Evolutionary conservation across 2,113 vertebrate genomes (phyloP), one percentile per base, ranked within the genome.

Genomic region (Cynocephalus volans): DNA sequence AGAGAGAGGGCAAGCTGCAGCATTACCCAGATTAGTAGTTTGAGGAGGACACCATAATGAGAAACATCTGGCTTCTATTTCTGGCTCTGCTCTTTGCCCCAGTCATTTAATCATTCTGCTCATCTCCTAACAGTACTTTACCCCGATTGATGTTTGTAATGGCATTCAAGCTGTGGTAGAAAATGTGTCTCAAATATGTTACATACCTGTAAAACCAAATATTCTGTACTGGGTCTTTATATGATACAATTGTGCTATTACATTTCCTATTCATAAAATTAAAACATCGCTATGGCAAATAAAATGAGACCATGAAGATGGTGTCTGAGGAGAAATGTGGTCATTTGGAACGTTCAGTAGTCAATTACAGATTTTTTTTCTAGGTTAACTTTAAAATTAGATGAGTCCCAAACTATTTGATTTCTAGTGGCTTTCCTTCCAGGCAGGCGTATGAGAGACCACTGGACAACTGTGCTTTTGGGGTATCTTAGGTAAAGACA

Each of bases 261-360:
- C 89, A 75, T 93, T 96, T 90, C 88, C 77, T 94, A 50, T 31
- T 93, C 79, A 75, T 96, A 96, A 96, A 96, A 97, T 91, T 95
- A 93, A 97, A 96, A 93, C 73, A 98, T 92, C 93, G 97, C 97
- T 95, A 93, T 96, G 83, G 80, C 69, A 97, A 97, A 96, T 96
- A 19, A 41, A 95, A 93, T 41, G 91, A 97, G 95, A 90, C 93
- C 77, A 50, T 87, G 85, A 96, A 88, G 87, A 80, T 90, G 41
- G 81, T 80, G 56, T 95, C 31, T n/a, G 56, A 90, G 36, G 31
- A 45, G 56, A 92, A 96, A 82, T 60, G 62, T 24, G 65, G 82
- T 91, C 70, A 79, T 45, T 13, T 75, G 54, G 28, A 89, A 67
- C 84, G 75, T 96, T 90, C 28, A 41, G 31, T 92, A 81, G 45